Conservation (phyloP, 2,888 invertebrate species). For the Sturmia bella region DNA sequence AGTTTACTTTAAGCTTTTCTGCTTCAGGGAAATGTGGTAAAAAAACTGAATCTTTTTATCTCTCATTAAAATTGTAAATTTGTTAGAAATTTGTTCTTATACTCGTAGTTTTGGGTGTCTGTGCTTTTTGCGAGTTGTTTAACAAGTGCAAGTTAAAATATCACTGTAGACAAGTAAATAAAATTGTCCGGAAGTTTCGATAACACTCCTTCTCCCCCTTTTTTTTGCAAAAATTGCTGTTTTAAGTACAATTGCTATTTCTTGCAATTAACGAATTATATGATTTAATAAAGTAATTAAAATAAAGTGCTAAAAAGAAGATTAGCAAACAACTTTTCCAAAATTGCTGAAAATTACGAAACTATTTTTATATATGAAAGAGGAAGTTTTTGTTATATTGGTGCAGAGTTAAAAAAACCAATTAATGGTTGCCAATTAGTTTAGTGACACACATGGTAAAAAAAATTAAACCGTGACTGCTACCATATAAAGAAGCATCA, state of each 20-base stretch:
- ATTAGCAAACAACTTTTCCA: slow-evolving; percentile 45
- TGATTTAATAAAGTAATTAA: slow-evolving; percentile 60
- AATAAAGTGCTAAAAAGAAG: slow-evolving; percentile 44
- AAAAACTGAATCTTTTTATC: slow-evolving; percentile 38
- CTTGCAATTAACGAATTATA: slow-evolving; percentile 60
- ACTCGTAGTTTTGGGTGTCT: slow-evolving; percentile 19
- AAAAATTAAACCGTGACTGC: no score
- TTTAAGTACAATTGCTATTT: slow-evolving; percentile 32
- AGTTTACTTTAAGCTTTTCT: slow-evolving; percentile 67
- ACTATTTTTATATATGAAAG: slow-evolving; percentile 5
- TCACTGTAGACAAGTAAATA: slow-evolving; percentile 67
- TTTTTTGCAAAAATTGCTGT: not conserved
- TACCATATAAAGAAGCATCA: no score
- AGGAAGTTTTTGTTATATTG: not conserved
- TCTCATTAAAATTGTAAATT: slow-evolving; percentile 60
- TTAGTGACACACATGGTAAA: no score
- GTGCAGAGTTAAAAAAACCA: not conserved
- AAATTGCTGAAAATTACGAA: slow-evolving; percentile 30
- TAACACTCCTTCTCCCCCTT: slow-evolving; percentile 17
- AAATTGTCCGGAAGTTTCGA: slow-evolving; percentile 63
- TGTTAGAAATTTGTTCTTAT: slow-evolving; percentile 46
- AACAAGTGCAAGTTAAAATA: slow-evolving; percentile 64
- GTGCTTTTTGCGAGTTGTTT: slow-evolving; percentile 22
- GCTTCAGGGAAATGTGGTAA: slow-evolving; percentile 1
- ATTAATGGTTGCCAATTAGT: slow-evolving; percentile 10